Conservation (phyloP, 2,797 vertebrate species). For the Meriones psammophilus region DNA sequence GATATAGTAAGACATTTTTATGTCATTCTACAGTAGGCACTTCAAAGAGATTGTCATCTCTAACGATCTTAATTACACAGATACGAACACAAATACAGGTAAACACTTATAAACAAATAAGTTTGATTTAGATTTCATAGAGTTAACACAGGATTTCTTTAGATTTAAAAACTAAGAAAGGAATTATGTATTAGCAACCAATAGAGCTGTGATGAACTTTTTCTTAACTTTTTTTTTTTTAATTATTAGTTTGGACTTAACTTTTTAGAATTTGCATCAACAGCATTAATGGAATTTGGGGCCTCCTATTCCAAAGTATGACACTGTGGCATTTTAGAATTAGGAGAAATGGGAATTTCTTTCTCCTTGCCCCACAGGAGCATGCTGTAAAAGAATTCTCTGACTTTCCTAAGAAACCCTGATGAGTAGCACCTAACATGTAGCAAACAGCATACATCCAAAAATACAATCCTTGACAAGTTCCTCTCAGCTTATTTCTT, state of each 20-base stretch:
- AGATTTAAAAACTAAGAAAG: not conserved
- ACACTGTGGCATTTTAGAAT: not conserved
- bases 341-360: not conserved
- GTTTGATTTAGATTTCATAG: constrained; percentile 35
- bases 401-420: not conserved
- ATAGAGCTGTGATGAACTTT: not conserved
- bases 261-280: constrained; percentile 47
- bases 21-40: not conserved
- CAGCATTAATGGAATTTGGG: not conserved
- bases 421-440: not conserved
- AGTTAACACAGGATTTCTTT: constrained; percentile 22
- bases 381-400: not conserved
- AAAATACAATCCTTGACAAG: not conserved
- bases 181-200: not conserved
- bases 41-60: constrained; percentile 26
- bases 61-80: not conserved
- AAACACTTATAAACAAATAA: constrained; percentile 10
- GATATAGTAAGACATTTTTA: constrained; percentile 14
- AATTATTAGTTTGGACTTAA: not conserved
- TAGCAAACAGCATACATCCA: not conserved
- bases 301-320: not conserved
- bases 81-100: constrained; percentile 11
- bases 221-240: constrained; percentile 13
- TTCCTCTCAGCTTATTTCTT: too few species aligned
- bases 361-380: not conserved